Base-by-base conservation (phyloP, 2,888 invertebrate species). In the Brachycybe producta region DNA sequence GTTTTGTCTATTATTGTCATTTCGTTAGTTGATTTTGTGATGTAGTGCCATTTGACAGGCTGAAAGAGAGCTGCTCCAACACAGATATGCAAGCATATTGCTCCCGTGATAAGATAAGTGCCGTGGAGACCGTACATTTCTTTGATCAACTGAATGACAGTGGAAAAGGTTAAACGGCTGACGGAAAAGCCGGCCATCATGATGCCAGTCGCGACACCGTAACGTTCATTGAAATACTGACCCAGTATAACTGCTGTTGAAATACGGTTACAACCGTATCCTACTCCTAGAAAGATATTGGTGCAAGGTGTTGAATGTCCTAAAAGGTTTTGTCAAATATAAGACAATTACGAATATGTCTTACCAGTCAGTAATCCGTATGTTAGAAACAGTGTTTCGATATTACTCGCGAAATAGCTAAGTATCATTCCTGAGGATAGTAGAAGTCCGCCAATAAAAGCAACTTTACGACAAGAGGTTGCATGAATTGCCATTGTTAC, bases 131-230 rank as follows among this genome's bases (percentile, higher is more conserved):
- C 45, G 42, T 59, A 59, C n/a, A 46, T 47, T 2, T 52, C 52
- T 19, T 58, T 49, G 13, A 61, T 54, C 32, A 49, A 49, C 42
- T 61, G 57, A 17, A 57, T 53, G 15, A 61, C 51, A 5, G 57
- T 57, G 19, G 49, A 30, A 32, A 49, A 49, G 17, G 34, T 17
- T 21, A 49, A 23, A 26, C 49, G 17, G 36, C 49, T 41, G 23
- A 38, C 28, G 7, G 39, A 38, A 30, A 49, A 49, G 5, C 49
- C 49, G 24, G 49, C 40, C 32, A 49, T 41, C 30, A 32, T 41
- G 1, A 49, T 49, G 15, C 49, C 49, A 5, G 49, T 30, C 8
- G 38, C n/a, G n/a, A 49, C 34, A 2, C 30, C 4, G 8, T 27
- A 49, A 5, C 19, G 28, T 24, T 38, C 38, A 4, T 19, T 23